These are phyloP conservation scores for Drosophila subpulchrella DNA, from an alignment of 1,140 invertebrate genomes.

Conservation along the genomic window DNA sequence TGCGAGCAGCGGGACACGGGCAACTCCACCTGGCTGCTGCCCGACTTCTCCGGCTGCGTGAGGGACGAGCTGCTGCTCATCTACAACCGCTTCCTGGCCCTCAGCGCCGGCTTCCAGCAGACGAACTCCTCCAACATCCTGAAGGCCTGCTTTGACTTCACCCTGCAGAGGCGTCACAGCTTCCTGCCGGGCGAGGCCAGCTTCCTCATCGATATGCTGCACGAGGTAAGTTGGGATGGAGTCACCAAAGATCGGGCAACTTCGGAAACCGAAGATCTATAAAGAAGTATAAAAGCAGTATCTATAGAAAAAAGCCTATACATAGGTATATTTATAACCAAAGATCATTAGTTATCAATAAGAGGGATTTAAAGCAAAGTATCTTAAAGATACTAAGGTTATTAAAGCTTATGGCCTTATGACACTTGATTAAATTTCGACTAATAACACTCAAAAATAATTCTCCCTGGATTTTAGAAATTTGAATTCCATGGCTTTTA, in stretches of 20 bases:
- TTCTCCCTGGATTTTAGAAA: too few species aligned
- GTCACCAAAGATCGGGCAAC: too few species aligned
- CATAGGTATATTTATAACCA: too few species aligned
- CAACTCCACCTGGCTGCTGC: slow-evolving; percentile 89
- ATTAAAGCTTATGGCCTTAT: too few species aligned
- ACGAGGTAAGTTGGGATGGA: slow-evolving; percentile 68
- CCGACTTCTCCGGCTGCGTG: slow-evolving; percentile 90
- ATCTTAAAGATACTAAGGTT: too few species aligned
- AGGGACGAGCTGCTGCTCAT: slow-evolving; percentile 88
- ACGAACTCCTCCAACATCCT: slow-evolving; percentile 86
- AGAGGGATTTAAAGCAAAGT: too few species aligned
- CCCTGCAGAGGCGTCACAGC: slow-evolving; percentile 66
- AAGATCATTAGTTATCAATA: too few species aligned
- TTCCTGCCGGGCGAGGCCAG: slow-evolving; percentile 83
- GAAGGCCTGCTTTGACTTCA: slow-evolving; percentile 79
- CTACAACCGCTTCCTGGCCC: slow-evolving; percentile 87
- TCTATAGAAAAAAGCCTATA: too few species aligned
- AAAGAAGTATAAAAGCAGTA: too few species aligned
- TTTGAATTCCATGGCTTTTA: too few species aligned
- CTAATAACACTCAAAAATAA: too few species aligned
- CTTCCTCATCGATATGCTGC: slow-evolving; percentile 81
- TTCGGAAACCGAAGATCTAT: neutral
- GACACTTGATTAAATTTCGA: too few species aligned
- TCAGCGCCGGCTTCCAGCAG: slow-evolving; percentile 89
- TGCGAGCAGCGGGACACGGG: slow-evolving; percentile 87